Percentiles rank a stretch among this genome's conserved stretches.
Evolutionary conservation across 2,888 invertebrate genomes (phyloP).

Genomic region (Agapetus fuscipes): DNA sequence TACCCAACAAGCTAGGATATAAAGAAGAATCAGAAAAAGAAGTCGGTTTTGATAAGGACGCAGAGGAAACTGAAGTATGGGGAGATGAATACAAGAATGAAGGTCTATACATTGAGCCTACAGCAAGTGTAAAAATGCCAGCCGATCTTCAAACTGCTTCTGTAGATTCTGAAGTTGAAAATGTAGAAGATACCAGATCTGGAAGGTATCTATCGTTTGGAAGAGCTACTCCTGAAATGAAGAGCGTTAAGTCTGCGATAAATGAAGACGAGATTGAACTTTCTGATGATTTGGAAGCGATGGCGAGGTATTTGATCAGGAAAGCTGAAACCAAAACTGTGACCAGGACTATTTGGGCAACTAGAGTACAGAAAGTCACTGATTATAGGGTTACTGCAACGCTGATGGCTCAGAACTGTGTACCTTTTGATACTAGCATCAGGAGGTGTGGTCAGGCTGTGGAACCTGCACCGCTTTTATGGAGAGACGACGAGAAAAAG

Average conservation of each 20-base stretch:
- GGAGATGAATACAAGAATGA: conserved; percentile 7
- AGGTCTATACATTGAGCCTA: conserved; percentile 12
- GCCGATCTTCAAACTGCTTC: background rate
- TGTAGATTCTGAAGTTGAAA: conserved; percentile 4
- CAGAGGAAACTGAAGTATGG: conserved; percentile 2
- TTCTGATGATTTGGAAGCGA: background rate
- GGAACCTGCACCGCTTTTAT: too few species aligned
- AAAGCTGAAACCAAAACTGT: conserved; percentile 9
- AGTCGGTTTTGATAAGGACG: conserved; percentile 1
- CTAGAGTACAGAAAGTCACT: conserved; percentile 13
- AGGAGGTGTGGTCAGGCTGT: too few species aligned
- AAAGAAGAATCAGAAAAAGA: conserved; percentile 1
- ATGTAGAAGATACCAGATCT: background rate
- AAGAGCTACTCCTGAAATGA: conserved; percentile 7
- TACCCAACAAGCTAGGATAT: conserved; percentile 1
- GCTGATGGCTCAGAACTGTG: conserved; percentile 11
- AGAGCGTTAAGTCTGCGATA: conserved; percentile 8
- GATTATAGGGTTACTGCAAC: conserved; percentile 17
- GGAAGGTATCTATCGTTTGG: conserved; percentile 9
- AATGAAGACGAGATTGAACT: conserved; percentile 6
- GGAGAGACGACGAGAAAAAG: too few species aligned
- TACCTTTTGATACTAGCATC: conserved; percentile 9
- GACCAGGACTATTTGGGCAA: conserved; percentile 13
- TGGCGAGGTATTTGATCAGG: conserved; percentile 6
- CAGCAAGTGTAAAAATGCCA: conserved; percentile 5